These are phyloP conservation scores for Drosophila formosana DNA, from an alignment of 2,888 invertebrate genomes.

Conservation along the genomic window DNA sequence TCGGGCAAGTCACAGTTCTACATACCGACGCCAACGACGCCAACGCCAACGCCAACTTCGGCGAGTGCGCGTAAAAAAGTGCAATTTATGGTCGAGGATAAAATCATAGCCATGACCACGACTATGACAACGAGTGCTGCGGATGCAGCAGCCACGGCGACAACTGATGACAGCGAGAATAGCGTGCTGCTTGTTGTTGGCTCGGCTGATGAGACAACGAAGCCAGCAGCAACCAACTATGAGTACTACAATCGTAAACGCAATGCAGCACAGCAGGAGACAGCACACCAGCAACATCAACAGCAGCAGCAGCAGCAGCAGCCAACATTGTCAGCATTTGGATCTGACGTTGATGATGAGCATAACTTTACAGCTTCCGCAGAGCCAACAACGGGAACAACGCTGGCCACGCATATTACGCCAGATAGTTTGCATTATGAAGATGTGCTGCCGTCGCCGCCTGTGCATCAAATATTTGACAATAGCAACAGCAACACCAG, in stretches of 20 bases:
- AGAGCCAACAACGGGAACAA: constrained; percentile 40
- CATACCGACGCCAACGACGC: constrained; percentile 81
- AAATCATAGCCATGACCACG: constrained; percentile 74
- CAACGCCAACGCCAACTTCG: constrained; percentile 46
- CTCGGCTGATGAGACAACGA: constrained; percentile 47
- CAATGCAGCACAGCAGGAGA: constrained; percentile 63
- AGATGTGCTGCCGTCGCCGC: constrained; percentile 68
- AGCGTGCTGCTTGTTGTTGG: constrained; percentile 22
- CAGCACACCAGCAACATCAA: constrained; percentile 33
- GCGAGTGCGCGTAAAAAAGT: constrained; percentile 88
- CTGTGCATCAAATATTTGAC: constrained; percentile 73
- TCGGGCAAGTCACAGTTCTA: constrained; percentile 82
- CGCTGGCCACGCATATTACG: constrained; percentile 51
- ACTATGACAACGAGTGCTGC: not conserved
- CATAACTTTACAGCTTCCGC: constrained; percentile 77
- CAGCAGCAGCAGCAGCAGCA: constrained; percentile 41
- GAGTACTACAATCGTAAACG: constrained; percentile 82
- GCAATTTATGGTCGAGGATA: constrained; percentile 90
- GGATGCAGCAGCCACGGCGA: constrained; percentile 42
- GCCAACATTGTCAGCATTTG: constrained; percentile 63
- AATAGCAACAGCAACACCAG: constrained; percentile 46
- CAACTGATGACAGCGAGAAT: constrained; percentile 69
- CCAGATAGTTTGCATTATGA: constrained; percentile 80
- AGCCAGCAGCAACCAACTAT: constrained; percentile 66
- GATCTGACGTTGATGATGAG: constrained; percentile 74